A percentile compares a stretch with the other conserved stretches of the same genome.
Evolutionary conservation across 2,113 vertebrate genomes (phyloP).

Genomic region (Bufo gargarizans): DNA sequence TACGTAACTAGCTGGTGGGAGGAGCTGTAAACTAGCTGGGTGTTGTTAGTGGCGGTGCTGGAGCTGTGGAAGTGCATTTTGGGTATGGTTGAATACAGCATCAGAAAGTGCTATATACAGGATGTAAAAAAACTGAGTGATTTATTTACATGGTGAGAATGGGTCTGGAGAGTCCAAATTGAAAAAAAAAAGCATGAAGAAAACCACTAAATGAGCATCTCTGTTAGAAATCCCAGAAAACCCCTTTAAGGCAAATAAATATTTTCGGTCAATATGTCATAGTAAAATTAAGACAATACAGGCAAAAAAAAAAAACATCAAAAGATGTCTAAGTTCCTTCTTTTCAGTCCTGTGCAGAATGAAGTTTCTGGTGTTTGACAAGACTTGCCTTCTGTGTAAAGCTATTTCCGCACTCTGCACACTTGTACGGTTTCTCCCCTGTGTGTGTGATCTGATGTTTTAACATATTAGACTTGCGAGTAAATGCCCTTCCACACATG

Average conservation of each 20-base stretch:
- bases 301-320: background rate
- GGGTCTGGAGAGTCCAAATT: no score
- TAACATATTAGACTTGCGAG: slow-evolving; percentile 46
- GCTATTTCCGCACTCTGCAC: slow-evolving; percentile 25
- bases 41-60: no score
- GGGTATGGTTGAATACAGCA: no score
- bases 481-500: slow-evolving; percentile 57
- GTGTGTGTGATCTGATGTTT: slow-evolving; percentile 44
- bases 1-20: no score
- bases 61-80: no score
- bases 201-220: no score
- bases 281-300: background rate
- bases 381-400: slow-evolving; percentile 16
- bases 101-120: no score
- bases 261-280: background rate
- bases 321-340: background rate
- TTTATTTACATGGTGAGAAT: no score
- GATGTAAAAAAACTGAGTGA: no score
- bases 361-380: slow-evolving; percentile 19
- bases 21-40: no score
- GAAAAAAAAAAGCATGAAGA: no score
- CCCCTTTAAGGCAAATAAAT: background rate
- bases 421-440: slow-evolving; percentile 22
- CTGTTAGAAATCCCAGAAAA: background rate
- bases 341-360: background rate